A percentile compares a stretch with the other conserved stretches of the same genome.
Conservation (phyloP, 2,113 vertebrate genomes). For the Nerophis lumbriciformis region DNA sequence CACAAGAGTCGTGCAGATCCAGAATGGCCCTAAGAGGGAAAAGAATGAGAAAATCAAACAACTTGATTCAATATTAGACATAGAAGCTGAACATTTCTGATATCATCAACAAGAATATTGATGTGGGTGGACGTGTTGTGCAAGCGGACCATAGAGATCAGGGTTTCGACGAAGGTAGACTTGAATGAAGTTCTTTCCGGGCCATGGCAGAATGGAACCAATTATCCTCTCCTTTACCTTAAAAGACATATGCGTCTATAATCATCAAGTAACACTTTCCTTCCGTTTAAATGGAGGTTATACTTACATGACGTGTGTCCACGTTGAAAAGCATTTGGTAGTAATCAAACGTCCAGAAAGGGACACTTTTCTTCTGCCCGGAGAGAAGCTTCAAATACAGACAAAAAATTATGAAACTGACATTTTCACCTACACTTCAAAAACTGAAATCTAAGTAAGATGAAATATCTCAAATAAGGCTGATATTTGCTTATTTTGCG, state of each 20-base stretch:
- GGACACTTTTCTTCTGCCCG: conserved; percentile 83
- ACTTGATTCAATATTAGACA: not conserved
- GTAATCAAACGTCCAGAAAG: conserved; percentile 98
- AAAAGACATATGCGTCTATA: not conserved
- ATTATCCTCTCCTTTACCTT: conserved; percentile 92
- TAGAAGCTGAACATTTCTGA: not conserved
- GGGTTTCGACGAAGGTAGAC: conserved; percentile 88
- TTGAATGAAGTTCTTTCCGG: conserved; percentile 90
- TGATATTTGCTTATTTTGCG: too few relatives aligned
- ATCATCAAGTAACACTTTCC: too few relatives aligned
- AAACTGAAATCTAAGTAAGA: too few relatives aligned
- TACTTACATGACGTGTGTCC: conserved; percentile 84
- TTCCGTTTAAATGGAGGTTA: not conserved
- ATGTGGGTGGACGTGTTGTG: not conserved
- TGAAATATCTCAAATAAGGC: too few relatives aligned
- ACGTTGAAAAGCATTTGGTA: conserved; percentile 94
- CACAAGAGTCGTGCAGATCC: conserved; percentile 96
- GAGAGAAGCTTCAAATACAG: conserved; percentile 77
- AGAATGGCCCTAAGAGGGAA: conserved; percentile 84
- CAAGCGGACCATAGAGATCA: conserved; percentile 85
- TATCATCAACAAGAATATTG: not conserved
- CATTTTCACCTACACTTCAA: not conserved
- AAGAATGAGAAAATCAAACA: not conserved
- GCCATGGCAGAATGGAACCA: conserved; percentile 87
- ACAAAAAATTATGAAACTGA: not conserved